Evolutionary conservation across 2,113 vertebrate species (phyloP), one percentile per base, ranked within the genome.

Genomic region (Hystrix brachyura): DNA sequence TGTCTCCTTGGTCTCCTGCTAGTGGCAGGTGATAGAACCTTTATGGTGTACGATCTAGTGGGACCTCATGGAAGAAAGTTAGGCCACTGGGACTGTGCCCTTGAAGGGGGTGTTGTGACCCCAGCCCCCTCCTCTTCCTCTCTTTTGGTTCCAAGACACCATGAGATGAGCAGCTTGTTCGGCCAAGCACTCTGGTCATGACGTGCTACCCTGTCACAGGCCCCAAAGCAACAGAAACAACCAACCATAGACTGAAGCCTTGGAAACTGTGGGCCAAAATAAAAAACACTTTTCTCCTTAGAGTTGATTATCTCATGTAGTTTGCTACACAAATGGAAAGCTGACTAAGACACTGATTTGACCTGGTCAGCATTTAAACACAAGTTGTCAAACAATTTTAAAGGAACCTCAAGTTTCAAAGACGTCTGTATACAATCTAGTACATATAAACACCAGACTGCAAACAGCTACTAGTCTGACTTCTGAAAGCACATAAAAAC

Each of bases 321-420:
- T 60, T n/a, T 38, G 23, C 38, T 79, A 79, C 46, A 79, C 29
- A 53, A 65, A 53, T 23, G 34, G 38, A 74, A 90, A 64, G 29
- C 18, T 83, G 15, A 64, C 12, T n/a, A 78, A 79, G 57, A 65
- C 32, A 51, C 25, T n/a, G 69, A 85, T 13, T 27, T 62, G 51
- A 78, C 46, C 34, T 82, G 57, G 9, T 79, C 67, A 79, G 74
- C 51, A 55, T 74, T 79, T 94, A 74, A 80, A 94, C 25, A 29
- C 21, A 94, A 62, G 62, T n/a, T 48, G 38, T 84, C 18, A 19
- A 82, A 51, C 34, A 60, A 60, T 43, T 59, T 76, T 69, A 57
- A 91, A 34, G 38, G 48, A 92, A 84, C 19, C 60, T 65, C 11
- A 92, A 43, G 21, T 82, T 43, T 86, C 87, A 72, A 92, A 85